Evolutionary conservation across 2,797 vertebrate genomes (phyloP), one percentile per base, ranked within the genome.

Genomic region (Psittacula echo): DNA sequence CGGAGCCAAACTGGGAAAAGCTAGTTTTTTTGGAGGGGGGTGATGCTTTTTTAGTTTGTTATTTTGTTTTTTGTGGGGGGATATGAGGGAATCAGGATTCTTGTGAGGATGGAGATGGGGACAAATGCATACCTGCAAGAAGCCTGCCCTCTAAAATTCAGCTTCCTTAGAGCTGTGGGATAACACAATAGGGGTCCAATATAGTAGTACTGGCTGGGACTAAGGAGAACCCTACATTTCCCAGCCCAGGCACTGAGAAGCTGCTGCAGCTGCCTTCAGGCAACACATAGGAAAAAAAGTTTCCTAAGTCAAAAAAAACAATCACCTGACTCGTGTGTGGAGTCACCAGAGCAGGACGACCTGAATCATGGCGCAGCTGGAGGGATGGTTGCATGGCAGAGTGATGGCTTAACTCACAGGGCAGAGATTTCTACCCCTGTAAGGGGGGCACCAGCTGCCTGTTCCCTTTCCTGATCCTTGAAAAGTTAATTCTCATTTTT

Each of bases 1-100:
- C 4, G 32, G 34, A 87, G 53, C 29, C 54, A 45, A 80, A 58
- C 29, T 48, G 47, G 58, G n/a, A 67, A 61, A 73, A 75, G 5
- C 17, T 6, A 2, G 0, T 1, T 34, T 68, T 77, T 67, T 9
- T 3, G 5, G 2, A 21, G 19, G 3, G 2, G 8, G 2, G 9
- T 7, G 2, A 4, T 16, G 21, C 8, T 34, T 51, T 65, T 68
- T 1, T 44, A 39, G 8, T 39, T 10, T 3, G 2, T 6, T 1
- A 13, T 19, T 34, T 72, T 60, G 20, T 58, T 27, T 85, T 54
- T 81, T n/a, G 41, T 15, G 41, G 39, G 6, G 19, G 4, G 2
- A 41, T 51, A 37, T 67, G 32, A 74, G 20, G 17, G 10, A 13
- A 50, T 84, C 51, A 18, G 0, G 2, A 44, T 79, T 47, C 24